Evolutionary conservation across 2,888 invertebrate genomes (phyloP), one percentile per base, ranked within the genome.

Genomic region (Aphodius sticticus): DNA sequence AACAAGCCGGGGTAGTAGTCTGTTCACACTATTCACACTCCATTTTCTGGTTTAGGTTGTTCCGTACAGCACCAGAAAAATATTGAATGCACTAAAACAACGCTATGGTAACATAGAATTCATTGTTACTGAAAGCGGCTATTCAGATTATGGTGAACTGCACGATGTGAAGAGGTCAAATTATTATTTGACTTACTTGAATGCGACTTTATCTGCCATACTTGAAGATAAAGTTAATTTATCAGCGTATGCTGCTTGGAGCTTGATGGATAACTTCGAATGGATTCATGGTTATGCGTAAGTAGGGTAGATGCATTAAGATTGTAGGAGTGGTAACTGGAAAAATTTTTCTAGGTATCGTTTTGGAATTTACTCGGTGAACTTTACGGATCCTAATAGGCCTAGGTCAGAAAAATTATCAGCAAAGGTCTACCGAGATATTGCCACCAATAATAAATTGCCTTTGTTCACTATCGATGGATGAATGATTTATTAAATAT

Each of bases 231-330:
- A 91, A 0, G 92, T 91, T 80, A 88, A 88, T 70, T 90, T 93
- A 0, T 85, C 89, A 3, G 95, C 93, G 0, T 96, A 95, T 85
- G 91, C 93, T 0, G 92, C 93, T 78, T 95, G 95, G 95, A 93
- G 93, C 81, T 88, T 96, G 7, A 90, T 95, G 87, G 96, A 96
- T 85, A 94, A 94, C 86, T 95, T 93, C 86, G 95, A 96, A 87
- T 96, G 95, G 95, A 90, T 90, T 82, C 89, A 91, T 69, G 96
- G 95, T 37, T 95, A 91, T 85, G 91, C 91, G 92, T 93, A 90
- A 92, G 26, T 3, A 26, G 26, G 1, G 26, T 26, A 26, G 3
- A 26, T 26, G 26, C 26, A 26, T 26, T 26, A 26, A 26, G 1
- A 26, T 26, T 26, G 26, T 26, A 1, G 26, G 26, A 26, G 26